Evolutionary conservation across 2,888 invertebrate genomes (phyloP).

Genomic region (Gasteruption jaculator): DNA sequence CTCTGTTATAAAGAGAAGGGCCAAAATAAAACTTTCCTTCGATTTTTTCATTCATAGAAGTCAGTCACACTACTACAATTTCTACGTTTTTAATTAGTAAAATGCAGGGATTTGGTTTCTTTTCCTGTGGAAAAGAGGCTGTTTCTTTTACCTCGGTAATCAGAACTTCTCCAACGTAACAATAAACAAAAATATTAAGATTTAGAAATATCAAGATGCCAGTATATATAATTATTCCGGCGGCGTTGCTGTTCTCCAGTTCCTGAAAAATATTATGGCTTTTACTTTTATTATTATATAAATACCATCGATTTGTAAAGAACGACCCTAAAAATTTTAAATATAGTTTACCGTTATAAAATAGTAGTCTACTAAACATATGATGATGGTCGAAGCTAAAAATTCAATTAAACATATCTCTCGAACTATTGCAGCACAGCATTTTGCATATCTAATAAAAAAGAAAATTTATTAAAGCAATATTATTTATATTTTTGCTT

Average conservation of each 20-base stretch:
- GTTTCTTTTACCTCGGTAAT: slow-evolving; percentile 26
- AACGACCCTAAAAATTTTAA: slow-evolving; percentile 8
- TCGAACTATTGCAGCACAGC: slow-evolving; percentile 9
- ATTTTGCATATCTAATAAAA: slow-evolving; percentile 14
- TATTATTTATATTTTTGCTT: too few relatives aligned
- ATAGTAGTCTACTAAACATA: slow-evolving; percentile 17
- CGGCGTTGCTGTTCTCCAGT: slow-evolving; percentile 24
- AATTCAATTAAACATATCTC: slow-evolving; percentile 15
- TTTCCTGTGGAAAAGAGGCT: too few relatives aligned
- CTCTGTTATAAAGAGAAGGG: too few relatives aligned
- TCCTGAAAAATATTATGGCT: slow-evolving; percentile 25
- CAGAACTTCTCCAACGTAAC: slow-evolving; percentile 32
- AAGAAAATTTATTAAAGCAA: neutral
- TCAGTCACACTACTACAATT: too few relatives aligned
- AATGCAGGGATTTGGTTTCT: too few relatives aligned
- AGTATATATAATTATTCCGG: slow-evolving; percentile 29
- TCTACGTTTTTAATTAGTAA: too few relatives aligned
- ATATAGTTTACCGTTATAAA: slow-evolving; percentile 8
- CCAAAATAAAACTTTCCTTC: too few relatives aligned
- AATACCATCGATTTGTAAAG: neutral
- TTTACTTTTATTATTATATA: too few relatives aligned
- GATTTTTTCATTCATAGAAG: too few relatives aligned
- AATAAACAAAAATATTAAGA: slow-evolving; percentile 34
- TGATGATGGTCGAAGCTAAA: slow-evolving; percentile 10
- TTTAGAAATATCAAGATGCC: slow-evolving; percentile 30